phyloP scores from a whole-genome alignment of 2,888 invertebrate species.

The Limnephilus lunatus region DNA sequence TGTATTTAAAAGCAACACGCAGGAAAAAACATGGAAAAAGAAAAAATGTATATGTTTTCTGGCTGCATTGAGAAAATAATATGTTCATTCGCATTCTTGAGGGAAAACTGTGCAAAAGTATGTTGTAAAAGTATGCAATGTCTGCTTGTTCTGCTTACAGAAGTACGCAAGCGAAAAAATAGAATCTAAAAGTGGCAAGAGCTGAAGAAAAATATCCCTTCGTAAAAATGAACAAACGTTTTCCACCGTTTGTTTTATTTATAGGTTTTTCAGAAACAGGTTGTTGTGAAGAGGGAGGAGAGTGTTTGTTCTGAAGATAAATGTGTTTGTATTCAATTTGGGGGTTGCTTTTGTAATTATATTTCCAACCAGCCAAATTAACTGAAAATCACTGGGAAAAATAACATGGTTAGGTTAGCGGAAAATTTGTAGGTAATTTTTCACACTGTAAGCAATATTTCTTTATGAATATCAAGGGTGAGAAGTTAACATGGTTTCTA shows the following conservation, averaged over 20 bases:
- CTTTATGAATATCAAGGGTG: not conserved
- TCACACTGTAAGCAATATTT: not conserved
- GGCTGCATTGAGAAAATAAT: not conserved
- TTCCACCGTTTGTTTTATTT: not conserved
- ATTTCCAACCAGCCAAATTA: not conserved
- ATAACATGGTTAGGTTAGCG: not conserved
- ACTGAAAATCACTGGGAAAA: slow-evolving; percentile 2
- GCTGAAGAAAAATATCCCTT: not conserved
- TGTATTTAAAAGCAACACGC: not conserved
- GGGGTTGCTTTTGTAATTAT: not conserved
- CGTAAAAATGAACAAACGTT: not conserved
- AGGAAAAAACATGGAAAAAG: not conserved
- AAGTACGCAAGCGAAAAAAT: not conserved
- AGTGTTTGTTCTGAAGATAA: not conserved
- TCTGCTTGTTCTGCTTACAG: not conserved
- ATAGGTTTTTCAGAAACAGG: not conserved
- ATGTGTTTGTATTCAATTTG: slow-evolving; percentile 2
- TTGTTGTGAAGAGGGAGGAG: not conserved
- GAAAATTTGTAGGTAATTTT: not conserved
- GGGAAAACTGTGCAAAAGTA: not conserved
- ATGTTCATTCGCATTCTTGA: not conserved
- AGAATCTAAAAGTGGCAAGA: not conserved
- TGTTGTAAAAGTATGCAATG: not conserved
- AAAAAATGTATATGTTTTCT: not conserved
- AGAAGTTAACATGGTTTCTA: not conserved